Conservation (phyloP, 2,113 vertebrate genomes). For the Antidorcas marsupialis region DNA sequence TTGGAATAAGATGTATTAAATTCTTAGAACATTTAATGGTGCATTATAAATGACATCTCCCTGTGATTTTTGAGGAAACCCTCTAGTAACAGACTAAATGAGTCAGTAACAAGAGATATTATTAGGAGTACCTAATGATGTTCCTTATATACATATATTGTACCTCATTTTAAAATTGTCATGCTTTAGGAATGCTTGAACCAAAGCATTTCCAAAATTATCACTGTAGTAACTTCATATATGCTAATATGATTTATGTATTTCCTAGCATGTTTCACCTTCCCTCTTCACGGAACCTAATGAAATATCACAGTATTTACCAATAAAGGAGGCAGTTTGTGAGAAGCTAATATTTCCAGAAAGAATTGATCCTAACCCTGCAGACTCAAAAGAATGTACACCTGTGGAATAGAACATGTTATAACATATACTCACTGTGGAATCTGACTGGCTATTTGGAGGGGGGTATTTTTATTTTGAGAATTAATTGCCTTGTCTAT, state of each 20-base stretch:
- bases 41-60: neutral
- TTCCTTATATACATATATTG: too few species aligned
- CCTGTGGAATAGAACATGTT: slow-evolving; percentile 70
- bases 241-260: slow-evolving; percentile 48
- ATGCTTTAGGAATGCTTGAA: neutral
- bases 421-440: slow-evolving; percentile 44
- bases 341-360: slow-evolving; percentile 93
- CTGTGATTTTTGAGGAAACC: neutral
- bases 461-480: slow-evolving; percentile 58
- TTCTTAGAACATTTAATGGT: neutral
- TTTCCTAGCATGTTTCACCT: slow-evolving; percentile 87
- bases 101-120: neutral
- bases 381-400: slow-evolving; percentile 55
- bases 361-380: slow-evolving; percentile 63
- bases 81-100: neutral
- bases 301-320: slow-evolving; percentile 92
- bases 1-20: neutral
- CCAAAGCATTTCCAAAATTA: neutral
- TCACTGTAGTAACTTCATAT: neutral
- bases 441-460: slow-evolving; percentile 60
- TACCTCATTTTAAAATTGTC: neutral
- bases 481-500: slow-evolving; percentile 67
- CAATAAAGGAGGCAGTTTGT: slow-evolving; percentile 88
- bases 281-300: slow-evolving; percentile 95
- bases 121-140: neutral